Evolutionary conservation across 2,113 vertebrate genomes (phyloP).

Genomic region (Ophiodon elongatus): DNA sequence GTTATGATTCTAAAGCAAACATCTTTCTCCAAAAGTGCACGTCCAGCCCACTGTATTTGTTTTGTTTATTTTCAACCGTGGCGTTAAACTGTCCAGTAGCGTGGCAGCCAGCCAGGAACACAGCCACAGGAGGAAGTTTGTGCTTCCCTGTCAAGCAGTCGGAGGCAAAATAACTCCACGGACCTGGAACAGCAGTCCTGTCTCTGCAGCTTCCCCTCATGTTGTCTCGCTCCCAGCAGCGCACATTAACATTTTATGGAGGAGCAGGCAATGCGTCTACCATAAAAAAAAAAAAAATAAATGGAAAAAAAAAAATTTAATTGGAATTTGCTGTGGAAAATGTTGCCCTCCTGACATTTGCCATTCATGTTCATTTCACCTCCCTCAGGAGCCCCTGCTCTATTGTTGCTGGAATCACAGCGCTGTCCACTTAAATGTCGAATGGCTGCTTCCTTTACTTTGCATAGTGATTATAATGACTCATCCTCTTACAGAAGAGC

Average conservation of each 20-base stretch:
- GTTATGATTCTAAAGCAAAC: constrained; percentile 16
- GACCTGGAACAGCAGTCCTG: constrained; percentile 66
- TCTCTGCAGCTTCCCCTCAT: constrained; percentile 68
- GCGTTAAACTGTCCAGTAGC: constrained; percentile 28
- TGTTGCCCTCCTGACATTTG: constrained; percentile 34
- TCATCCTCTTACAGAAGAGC: constrained; percentile 68
- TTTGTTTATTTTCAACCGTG: constrained; percentile 33
- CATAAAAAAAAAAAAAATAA: not conserved
- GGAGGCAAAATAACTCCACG: constrained; percentile 63
- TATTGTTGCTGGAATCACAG: constrained; percentile 60
- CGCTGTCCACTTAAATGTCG: constrained; percentile 61
- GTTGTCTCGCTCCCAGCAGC: constrained; percentile 57
- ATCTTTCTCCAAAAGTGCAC: not conserved
- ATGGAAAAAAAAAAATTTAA: constrained; percentile 17
- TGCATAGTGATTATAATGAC: constrained; percentile 68
- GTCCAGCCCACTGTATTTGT: constrained; percentile 9
- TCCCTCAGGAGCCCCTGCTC: constrained; percentile 38
- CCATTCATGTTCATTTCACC: constrained; percentile 46
- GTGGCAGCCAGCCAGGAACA: constrained; percentile 42
- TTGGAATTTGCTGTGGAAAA: constrained; percentile 48
- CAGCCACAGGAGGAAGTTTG: constrained; percentile 64
- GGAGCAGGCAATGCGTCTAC: constrained; percentile 32
- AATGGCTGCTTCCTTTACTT: constrained; percentile 62
- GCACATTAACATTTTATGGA: constrained; percentile 64
- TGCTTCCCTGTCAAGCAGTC: constrained; percentile 75